Evolutionary conservation across 2,797 vertebrate species (phyloP), one percentile per base, ranked within the genome.

Genomic region (Hippoglossus hippoglossus): DNA sequence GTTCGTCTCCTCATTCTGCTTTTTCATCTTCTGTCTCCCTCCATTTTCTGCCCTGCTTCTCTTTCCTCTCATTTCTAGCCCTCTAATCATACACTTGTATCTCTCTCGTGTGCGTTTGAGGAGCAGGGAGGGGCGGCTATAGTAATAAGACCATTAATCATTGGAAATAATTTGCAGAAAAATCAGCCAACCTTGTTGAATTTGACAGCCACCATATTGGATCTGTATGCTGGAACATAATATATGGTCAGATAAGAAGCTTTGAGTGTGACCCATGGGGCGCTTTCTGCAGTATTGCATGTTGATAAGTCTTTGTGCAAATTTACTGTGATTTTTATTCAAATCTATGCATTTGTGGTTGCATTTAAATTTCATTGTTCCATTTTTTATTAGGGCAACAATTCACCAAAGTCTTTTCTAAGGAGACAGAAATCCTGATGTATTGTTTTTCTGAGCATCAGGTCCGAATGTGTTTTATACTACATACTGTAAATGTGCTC

Each of bases 111-210:
- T 85, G 79, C 56, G 21, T 84, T 83, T 87, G 67, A 89, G 73
- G 71, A 75, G 79, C 72, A 67, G 75, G 84, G 77, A 75, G 77
- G 83, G 71, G 60, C 63, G 28, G 66, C 75, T 74, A 50, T 76
- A 70, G 82, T 90, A 92, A 90, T 89, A 91, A 88, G 84, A 87
- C 77, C 88, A 91, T 91, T 90, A 90, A 92, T 91, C 89, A 91
- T 80, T 86, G 67, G 73, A 74, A 91, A 89, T 88, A 86, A 90
- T 89, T 87, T 9, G 22, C 60, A 65, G 72, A 85, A 80, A 89
- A 89, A 87, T 87, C 88, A 87, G 78, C 81, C 83, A 82, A 67
- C 86, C 87, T 87, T 91, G 84, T 89, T 90, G 84, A 83, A 87
- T 91, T 82, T 91, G 89, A 90, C 89, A 89, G 65, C 67, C 63